Evolutionary conservation across 2,113 vertebrate genomes (phyloP).

Genomic region (Leptocoma aspasia): DNA sequence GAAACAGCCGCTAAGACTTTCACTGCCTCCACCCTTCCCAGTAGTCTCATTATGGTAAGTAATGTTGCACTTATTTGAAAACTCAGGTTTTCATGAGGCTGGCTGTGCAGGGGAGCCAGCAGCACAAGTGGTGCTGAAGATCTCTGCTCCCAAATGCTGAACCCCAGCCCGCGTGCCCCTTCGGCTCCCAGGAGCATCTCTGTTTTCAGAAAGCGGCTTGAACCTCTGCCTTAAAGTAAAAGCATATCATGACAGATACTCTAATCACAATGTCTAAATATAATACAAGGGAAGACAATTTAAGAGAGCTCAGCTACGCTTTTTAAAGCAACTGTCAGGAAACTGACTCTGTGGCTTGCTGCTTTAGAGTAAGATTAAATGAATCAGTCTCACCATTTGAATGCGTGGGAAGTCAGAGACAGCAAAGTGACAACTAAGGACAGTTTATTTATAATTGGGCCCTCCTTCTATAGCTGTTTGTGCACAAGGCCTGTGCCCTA

Average conservation of each 20-base stretch:
- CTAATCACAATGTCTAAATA: constrained; percentile 47
- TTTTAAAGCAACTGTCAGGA: constrained; percentile 44
- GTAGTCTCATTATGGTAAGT: constrained; percentile 43
- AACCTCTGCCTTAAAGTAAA: constrained; percentile 13
- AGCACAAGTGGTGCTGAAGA: background rate
- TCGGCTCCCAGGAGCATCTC: fast-evolving
- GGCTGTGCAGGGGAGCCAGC: background rate
- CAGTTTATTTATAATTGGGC: constrained; percentile 28
- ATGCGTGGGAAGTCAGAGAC: constrained; percentile 60
- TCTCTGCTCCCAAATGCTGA: background rate
- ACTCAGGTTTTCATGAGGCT: constrained; percentile 1
- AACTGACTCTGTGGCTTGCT: constrained; percentile 36
- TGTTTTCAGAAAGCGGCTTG: background rate
- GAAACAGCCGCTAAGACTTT: background rate
- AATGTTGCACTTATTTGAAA: constrained; percentile 18
- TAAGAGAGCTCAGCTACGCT: background rate
- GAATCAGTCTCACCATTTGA: constrained; percentile 59
- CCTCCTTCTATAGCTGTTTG: constrained; percentile 19
- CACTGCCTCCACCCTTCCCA: background rate
- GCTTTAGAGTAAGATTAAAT: constrained; percentile 60
- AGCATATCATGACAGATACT: constrained; percentile 6
- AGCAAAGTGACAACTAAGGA: constrained; percentile 48
- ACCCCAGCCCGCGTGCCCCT: fast-evolving
- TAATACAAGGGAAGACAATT: constrained; percentile 27
- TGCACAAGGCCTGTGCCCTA: background rate